Evolutionary conservation across 2,888 invertebrate species (phyloP), one percentile per base, ranked within the genome.

Genomic region (Iselma pallidipennis): DNA sequence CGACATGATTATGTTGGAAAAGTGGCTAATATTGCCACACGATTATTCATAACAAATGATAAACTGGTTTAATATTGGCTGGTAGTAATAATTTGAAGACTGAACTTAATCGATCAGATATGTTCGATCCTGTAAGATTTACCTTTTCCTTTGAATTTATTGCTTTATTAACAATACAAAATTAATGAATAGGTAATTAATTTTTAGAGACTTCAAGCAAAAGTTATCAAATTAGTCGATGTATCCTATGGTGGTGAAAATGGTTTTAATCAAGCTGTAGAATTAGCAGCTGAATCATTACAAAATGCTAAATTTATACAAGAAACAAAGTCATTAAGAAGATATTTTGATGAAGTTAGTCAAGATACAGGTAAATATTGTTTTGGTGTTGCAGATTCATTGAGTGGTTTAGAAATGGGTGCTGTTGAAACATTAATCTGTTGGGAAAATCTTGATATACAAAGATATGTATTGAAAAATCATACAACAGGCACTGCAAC

Each of bases 61-160:
- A 92, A 97, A 78, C 96, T 57, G 99, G 99, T 0, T 87, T 99
- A 49, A 98, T 99, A 75, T 85, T 99, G 70, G 99, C 99, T 70
- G 99, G 99, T 86, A 97, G 97, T 73, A 99, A 99, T 14, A 99
- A 99, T 83, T 99, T 99, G 84, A 99, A 99, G 88, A 99, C 98
- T 70, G 99, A 99, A 83, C 90, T 99, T 75, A 96, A 96, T 80
- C 98, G 98, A 85, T 98, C 98, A 0, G 98, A 99, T 81, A 98
- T 99, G 98, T 99, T 99, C 83, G 99, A 99, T 85, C 96, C 95
- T 79, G 96, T 97, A 82, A 87, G 91, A 86, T 19, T 49, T 10
- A 26, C 3, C 10, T 49, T 19, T 49, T 52, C 54, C n/a, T n/a
- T n/a, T n/a, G n/a, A n/a, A n/a, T n/a, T n/a, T n/a, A n/a, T n/a